Base-by-base conservation (phyloP, 2,888 invertebrate genomes). In the Cataglyphis livida region DNA sequence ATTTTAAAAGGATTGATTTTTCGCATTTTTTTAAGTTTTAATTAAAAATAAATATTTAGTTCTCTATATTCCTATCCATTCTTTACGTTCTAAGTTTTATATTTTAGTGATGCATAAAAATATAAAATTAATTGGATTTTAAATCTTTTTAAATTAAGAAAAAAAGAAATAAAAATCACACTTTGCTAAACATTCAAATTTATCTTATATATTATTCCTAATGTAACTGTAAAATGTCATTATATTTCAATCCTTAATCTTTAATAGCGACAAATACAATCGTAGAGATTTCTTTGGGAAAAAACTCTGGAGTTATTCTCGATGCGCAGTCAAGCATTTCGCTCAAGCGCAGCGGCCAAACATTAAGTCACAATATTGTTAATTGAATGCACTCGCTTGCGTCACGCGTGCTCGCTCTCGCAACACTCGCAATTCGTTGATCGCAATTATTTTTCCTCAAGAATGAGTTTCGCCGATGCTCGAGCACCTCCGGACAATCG, bases 381-480 rank as follows among this genome's bases (percentile, higher is more conserved):
- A 90, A 90, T 90, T 88, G 88, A 88, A 87, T 41, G 83, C 89
- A 82, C 64, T 83, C 84, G 78, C 32, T 61, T 73, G 59, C 64
- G 25, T 64, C 64, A 78, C 64, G 73, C 84, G 85, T 85, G 84
- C 86, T 89, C 83, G 89, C 41, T 57, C 57, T 66, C 51, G 66
- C 78, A 79, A 79, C 78, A 79, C 70, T 78, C 78, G 71, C 78
- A 59, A 41, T 54, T 76, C 66, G 68, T 41, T 2, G 70, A 83
- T 89, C 89, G 90, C 92, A 94, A 94, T 94, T 94, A 94, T 94
- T 93, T 94, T 94, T 94, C 94, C 94, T 93, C 90, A 90, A 93
- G 93, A 94, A 85, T 92, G 93, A 92, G 90, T 93, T 91, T 89
- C 89, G 57, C 57, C 44, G 78, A 79, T 92, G 93, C 92, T 91